phyloP scores from a whole-genome alignment of 2,113 vertebrate genomes.

The Fregata magnificens region DNA sequence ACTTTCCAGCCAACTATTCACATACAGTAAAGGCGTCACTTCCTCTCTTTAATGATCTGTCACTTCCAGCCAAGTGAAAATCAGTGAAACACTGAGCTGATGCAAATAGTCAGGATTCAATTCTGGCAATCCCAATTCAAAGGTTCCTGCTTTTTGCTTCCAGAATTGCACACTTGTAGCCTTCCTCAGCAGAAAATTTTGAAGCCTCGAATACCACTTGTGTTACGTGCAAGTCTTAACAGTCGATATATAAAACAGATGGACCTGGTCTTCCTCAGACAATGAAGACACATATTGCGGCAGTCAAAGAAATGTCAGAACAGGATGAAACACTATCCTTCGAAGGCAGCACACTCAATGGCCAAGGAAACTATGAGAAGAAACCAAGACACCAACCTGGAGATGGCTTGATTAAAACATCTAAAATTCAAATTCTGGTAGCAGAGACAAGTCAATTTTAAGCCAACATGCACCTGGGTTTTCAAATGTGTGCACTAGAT shows the following conservation, averaged over 20 bases:
- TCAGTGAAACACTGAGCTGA: background rate
- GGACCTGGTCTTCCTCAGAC: background rate
- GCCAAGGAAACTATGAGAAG: background rate
- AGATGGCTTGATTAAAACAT: background rate
- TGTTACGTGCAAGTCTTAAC: background rate
- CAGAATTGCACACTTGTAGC: background rate
- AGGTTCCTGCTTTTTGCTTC: background rate
- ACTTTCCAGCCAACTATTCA: background rate
- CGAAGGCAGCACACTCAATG: background rate
- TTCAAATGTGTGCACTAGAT: background rate
- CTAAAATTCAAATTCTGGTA: background rate
- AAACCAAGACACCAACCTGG: background rate
- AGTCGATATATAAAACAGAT: background rate
- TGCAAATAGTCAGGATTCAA: background rate
- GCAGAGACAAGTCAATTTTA: background rate
- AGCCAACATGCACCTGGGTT: background rate
- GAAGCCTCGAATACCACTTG: background rate
- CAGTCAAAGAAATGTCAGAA: background rate
- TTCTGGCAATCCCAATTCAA: background rate
- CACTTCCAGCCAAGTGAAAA: background rate
- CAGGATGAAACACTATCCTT: background rate
- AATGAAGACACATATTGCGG: rapidly evolving
- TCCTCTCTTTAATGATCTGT: background rate
- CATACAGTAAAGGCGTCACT: background rate
- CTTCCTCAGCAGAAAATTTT: background rate